A percentile compares a stretch with the other conserved stretches of the same genome.
phyloP scores from a whole-genome alignment of 1,140 invertebrate species.

The Chironomus striatipennis region DNA sequence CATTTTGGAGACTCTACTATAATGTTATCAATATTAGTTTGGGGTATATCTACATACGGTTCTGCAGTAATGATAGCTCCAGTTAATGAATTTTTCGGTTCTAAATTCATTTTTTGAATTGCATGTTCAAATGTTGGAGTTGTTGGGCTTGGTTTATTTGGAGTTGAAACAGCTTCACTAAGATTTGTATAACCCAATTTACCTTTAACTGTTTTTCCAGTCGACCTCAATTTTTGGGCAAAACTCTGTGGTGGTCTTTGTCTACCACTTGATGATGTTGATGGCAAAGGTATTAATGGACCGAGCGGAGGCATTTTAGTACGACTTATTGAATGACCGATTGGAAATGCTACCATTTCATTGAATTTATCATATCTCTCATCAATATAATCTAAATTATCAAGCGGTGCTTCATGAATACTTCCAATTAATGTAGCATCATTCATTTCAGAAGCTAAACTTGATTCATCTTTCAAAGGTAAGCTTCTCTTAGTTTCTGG shows the following conservation, averaged over 20 bases:
- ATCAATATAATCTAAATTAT: slow-evolving; percentile 32
- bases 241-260: slow-evolving; percentile 70
- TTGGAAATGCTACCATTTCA: slow-evolving; percentile 29
- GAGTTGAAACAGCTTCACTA: slow-evolving; percentile 52
- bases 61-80: slow-evolving; percentile 27
- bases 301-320: slow-evolving; percentile 24
- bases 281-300: slow-evolving; percentile 30
- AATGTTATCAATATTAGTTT: background rate
- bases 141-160: slow-evolving; percentile 53
- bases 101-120: slow-evolving; percentile 37
- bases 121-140: slow-evolving; percentile 50
- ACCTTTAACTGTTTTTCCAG: slow-evolving; percentile 71
- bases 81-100: slow-evolving; percentile 37
- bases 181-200: slow-evolving; percentile 46
- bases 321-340: slow-evolving; percentile 20
- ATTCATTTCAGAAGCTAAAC: slow-evolving; percentile 55
- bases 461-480: slow-evolving; percentile 38
- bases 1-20: slow-evolving; percentile 59
- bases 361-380: slow-evolving; percentile 41
- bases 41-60: background rate
- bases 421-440: slow-evolving; percentile 42
- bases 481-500: slow-evolving; percentile 42
- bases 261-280: slow-evolving; percentile 54
- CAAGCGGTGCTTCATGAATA: slow-evolving; percentile 37
- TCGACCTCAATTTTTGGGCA: slow-evolving; percentile 73